Evolutionary conservation across 2,888 invertebrate genomes (phyloP), one percentile per base, ranked within the genome.

Genomic region (Cistogaster globosa): DNA sequence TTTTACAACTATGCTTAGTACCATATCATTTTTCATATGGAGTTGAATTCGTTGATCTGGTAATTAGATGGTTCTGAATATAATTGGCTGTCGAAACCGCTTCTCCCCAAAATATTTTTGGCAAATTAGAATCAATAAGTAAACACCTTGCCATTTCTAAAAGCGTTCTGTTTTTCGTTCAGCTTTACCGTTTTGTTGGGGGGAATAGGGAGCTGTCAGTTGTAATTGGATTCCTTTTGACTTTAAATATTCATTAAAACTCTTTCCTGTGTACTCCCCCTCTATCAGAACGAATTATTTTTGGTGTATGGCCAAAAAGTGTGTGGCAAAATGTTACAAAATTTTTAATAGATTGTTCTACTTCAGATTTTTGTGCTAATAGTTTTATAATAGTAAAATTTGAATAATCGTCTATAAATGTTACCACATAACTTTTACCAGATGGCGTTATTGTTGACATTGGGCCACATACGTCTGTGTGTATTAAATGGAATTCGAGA

Each of bases 21-120:
- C 82, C 75, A 63, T 83, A 72, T 84, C 86, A 86, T 69, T 65
- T 38, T 69, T 82, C 63, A 51, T 77, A 79, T 57, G 85, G 84
- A 11, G 79, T 86, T 42, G 58, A 83, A 63, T 67, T 84, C 76
- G 77, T 88, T n/a, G 75, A 62, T 72, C 67, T 74, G 18, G 81
- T 55, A 32, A 53, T 71, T 20, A 32, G 11, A 6, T 75, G 51
- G 18, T 48, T 51, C 16, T 65, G 22, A 63, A 63, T 55, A 32
- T 55, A 68, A 53, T 55, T 53, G 12, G 26, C 32, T 8, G 58
- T 58, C 8, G 58, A 32, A 20, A 58, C n/a, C 4, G 32, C n/a
- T 22, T 72, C 48, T 2, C 79, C 79, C 72, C 65, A 68, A 18
- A 60, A 81, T 16, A 22, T 18, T 8, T 82, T 63, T 32, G 68